phyloP scores from a whole-genome alignment of 2,113 vertebrate genomes.

The Amphiprion ocellaris region DNA sequence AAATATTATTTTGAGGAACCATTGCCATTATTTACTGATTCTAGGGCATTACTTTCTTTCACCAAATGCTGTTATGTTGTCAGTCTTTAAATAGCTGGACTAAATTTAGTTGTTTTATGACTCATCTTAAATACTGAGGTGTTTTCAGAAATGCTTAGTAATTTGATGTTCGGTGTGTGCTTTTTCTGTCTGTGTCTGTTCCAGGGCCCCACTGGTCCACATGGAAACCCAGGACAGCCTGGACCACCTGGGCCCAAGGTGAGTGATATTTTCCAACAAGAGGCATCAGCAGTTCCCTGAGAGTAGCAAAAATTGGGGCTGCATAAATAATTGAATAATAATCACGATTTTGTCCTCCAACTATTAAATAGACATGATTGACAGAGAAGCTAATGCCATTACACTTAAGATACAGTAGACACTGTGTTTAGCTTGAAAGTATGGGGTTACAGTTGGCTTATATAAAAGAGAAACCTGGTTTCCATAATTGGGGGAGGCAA shows the following conservation, averaged over 20 bases:
- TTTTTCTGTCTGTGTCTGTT: constrained; percentile 47
- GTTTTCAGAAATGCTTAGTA: neutral
- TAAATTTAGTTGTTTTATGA: constrained; percentile 4
- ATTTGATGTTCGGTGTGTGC: constrained; percentile 2
- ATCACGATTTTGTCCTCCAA: too few relatives aligned
- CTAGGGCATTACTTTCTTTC: neutral
- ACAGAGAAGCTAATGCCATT: too few relatives aligned
- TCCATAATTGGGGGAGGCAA: too few relatives aligned
- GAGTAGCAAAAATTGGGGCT: neutral
- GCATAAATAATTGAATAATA: too few relatives aligned
- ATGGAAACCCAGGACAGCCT: constrained; percentile 93
- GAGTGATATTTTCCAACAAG: constrained; percentile 55
- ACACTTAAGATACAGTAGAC: too few relatives aligned
- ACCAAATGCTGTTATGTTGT: neutral
- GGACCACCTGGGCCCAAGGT: constrained; percentile 95
- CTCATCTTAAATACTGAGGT: constrained; percentile 9
- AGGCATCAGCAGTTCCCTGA: constrained; percentile 1
- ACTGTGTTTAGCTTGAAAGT: too few relatives aligned
- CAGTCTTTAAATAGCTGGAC: neutral
- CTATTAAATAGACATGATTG: too few relatives aligned
- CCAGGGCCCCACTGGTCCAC: constrained; percentile 92
- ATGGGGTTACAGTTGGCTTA: too few relatives aligned
- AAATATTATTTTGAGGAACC: neutral
- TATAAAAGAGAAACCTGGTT: too few relatives aligned
- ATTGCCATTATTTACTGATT: neutral